A percentile compares a stretch with the other conserved stretches of the same genome.
Evolutionary conservation across 2,113 vertebrate species (phyloP).

Genomic region (Heptranchias perlo): DNA sequence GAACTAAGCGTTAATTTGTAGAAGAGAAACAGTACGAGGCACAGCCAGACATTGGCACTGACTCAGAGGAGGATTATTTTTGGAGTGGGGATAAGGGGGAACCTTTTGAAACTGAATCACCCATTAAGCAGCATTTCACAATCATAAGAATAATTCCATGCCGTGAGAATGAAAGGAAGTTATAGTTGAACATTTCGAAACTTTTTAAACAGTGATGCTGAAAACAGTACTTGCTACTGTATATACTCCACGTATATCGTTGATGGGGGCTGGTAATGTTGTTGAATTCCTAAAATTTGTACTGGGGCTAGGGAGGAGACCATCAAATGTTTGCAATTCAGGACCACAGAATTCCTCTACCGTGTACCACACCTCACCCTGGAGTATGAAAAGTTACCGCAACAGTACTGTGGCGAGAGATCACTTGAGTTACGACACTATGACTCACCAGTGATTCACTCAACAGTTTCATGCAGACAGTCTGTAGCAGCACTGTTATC

Average conservation of each 20-base stretch:
- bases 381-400: background rate
- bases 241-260: background rate
- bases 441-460: slow-evolving; percentile 14
- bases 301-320: background rate
- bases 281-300: background rate
- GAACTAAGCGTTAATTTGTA: background rate
- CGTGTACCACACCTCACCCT: slow-evolving; percentile 9
- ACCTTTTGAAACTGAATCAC: no score
- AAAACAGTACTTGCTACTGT: background rate
- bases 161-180: background rate
- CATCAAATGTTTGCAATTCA: background rate
- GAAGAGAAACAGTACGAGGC: background rate
- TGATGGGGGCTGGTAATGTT: background rate
- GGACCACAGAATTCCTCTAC: background rate
- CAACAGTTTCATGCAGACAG: background rate
- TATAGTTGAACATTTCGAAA: background rate
- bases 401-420: background rate
- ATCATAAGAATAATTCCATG: background rate
- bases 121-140: background rate
- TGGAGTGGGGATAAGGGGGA: background rate
- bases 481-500: background rate
- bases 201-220: background rate
- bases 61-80: background rate
- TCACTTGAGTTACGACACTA: slow-evolving; percentile 1
- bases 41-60: background rate